Evolutionary conservation across 2,797 vertebrate genomes (phyloP).

Genomic region (Erpetoichthys calabaricus): DNA sequence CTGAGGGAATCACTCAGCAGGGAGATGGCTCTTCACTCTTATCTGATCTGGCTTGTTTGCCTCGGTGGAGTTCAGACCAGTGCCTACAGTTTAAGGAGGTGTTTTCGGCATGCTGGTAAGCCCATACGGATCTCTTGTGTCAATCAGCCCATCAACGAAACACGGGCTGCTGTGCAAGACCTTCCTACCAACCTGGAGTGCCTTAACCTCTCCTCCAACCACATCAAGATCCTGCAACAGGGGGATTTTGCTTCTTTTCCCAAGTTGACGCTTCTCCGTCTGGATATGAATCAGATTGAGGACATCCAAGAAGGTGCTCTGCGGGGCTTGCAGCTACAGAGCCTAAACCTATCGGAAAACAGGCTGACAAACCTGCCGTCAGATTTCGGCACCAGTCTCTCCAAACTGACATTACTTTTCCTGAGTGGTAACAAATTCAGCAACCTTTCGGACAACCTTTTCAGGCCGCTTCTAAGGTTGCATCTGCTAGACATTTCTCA

Average conservation of each 20-base stretch:
- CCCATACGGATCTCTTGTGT: no score
- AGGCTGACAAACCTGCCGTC: neutral
- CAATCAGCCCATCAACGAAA: neutral
- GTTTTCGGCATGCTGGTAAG: no score
- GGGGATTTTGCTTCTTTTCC: neutral
- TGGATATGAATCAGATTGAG: conserved; percentile 10
- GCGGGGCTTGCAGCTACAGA: conserved; percentile 1
- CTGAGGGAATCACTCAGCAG: no score
- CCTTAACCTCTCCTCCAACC: conserved; percentile 3
- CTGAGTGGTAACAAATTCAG: conserved; percentile 2
- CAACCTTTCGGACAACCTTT: neutral
- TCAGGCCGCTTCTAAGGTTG: neutral
- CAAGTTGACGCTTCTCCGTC: conserved; percentile 1
- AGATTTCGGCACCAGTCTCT: neutral
- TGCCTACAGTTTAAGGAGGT: no score
- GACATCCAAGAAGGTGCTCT: conserved; percentile 1
- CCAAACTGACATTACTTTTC: conserved; percentile 5
- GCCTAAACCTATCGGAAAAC: conserved; percentile 1
- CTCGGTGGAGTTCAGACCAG: no score
- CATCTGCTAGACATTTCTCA: conserved; percentile 8
- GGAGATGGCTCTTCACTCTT: no score
- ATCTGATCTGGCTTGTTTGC: no score
- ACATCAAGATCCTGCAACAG: neutral
- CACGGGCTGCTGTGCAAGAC: neutral
- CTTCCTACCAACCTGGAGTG: neutral